Evolutionary conservation across 30 jellyfish, hydroid and myxozoan genomes (phyloP).

Genomic region (Pelagia noctiluca): DNA sequence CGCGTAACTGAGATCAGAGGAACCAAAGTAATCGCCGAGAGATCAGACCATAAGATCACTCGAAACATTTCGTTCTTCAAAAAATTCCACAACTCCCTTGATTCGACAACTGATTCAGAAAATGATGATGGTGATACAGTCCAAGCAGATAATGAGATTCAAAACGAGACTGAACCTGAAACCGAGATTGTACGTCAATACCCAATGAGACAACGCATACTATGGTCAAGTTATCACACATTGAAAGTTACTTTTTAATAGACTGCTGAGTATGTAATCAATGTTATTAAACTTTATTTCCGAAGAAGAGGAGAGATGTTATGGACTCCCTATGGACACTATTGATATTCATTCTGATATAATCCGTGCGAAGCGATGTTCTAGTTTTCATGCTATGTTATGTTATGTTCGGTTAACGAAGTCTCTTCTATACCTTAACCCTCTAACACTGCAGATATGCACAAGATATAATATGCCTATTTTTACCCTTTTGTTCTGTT

Average conservation of each 20-base stretch:
- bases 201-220: neutral
- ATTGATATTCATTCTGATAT: neutral
- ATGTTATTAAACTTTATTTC: neutral
- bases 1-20: constrained; percentile 16
- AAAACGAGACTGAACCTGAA: neutral
- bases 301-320: constrained; percentile 2
- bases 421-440: too few relatives aligned
- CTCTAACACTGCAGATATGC: too few relatives aligned
- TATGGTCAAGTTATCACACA: neutral
- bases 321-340: constrained; percentile 4
- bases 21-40: constrained; percentile 54
- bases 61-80: constrained; percentile 41
- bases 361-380: neutral
- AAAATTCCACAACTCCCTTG: constrained; percentile 33
- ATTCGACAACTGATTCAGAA: constrained; percentile 24
- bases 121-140: constrained; percentile 14
- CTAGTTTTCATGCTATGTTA: neutral
- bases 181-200: neutral
- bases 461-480: too few relatives aligned
- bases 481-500: too few relatives aligned
- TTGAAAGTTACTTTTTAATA: neutral
- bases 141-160: neutral
- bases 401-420: neutral
- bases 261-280: neutral
- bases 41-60: constrained; percentile 52